phyloP scores from a whole-genome alignment of 2,113 vertebrate species.

The Tretioscincus oriximinensis region DNA sequence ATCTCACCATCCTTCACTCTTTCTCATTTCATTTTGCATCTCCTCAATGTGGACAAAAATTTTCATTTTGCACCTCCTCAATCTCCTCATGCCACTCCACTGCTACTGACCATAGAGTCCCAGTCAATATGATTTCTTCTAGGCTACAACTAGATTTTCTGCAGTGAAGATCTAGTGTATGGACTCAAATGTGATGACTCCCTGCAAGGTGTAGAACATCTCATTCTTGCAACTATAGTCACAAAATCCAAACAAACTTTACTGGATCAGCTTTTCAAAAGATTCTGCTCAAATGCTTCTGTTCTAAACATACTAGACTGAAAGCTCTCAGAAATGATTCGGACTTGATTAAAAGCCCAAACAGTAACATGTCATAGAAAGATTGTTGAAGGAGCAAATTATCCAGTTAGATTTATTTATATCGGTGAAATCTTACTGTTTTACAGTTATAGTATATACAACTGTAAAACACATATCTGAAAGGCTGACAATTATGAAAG shows the following conservation, averaged over 20 bases:
- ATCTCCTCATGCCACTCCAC: too few species aligned
- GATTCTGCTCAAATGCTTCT: not conserved
- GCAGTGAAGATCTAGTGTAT: too few species aligned
- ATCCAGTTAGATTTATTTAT: not conserved
- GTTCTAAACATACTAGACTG: not conserved
- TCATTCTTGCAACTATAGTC: not conserved
- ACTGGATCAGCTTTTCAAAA: not conserved
- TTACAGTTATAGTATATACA: not conserved
- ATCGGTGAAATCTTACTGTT: not conserved
- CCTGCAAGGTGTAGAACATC: not conserved
- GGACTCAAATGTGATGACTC: too few species aligned
- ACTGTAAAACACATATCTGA: not conserved
- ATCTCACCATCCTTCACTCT: too few species aligned
- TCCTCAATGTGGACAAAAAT: too few species aligned
- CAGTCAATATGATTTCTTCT: too few species aligned
- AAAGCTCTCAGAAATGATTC: not conserved
- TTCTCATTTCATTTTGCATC: too few species aligned
- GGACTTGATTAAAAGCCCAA: not conserved
- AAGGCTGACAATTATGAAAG: not conserved
- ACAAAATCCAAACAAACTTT: slow-evolving; percentile 1
- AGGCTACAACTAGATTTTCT: too few species aligned
- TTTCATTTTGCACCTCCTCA: too few species aligned
- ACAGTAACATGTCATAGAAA: not conserved
- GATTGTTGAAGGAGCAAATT: not conserved
- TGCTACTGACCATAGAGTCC: too few species aligned